Conservation (phyloP, 2,888 invertebrate genomes). For the Dicranocentrus wangi region DNA sequence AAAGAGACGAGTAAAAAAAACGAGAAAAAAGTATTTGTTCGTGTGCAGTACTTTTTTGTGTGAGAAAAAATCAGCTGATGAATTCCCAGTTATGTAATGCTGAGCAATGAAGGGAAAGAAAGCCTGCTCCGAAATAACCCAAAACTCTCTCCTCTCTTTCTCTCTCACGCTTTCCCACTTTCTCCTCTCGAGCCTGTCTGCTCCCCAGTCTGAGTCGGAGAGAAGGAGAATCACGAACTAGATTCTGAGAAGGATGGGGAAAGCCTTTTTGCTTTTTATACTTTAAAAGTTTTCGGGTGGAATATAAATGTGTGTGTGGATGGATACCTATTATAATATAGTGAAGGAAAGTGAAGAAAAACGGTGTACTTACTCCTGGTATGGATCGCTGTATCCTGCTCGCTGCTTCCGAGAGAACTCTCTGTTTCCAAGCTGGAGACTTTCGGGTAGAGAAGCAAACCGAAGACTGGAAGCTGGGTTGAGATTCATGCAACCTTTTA, state of each 20-base stretch:
- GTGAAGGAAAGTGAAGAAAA: too few relatives aligned
- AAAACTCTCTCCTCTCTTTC: conserved; percentile 5
- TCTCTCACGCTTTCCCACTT: neutral
- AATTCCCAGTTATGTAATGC: conserved; percentile 60
- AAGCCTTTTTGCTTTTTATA: conserved; percentile 53
- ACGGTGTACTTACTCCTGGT: neutral
- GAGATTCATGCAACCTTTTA: conserved; percentile 43
- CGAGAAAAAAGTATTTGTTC: too few relatives aligned
- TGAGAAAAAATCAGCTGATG: conserved; percentile 49
- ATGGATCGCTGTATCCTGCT: neutral
- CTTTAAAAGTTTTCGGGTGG: too few relatives aligned
- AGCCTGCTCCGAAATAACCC: neutral
- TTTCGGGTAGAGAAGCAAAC: neutral
- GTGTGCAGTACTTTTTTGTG: neutral
- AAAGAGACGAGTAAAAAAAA: too few relatives aligned
- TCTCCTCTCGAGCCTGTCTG: conserved; percentile 6
- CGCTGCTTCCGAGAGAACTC: conserved; percentile 9
- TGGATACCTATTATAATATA: too few relatives aligned
- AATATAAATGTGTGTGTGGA: too few relatives aligned
- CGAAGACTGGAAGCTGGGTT: conserved; percentile 45
- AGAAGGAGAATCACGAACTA: conserved; percentile 54
- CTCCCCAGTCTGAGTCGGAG: conserved; percentile 30
- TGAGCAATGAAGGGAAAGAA: conserved; percentile 7
- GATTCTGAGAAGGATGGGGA: conserved; percentile 56
- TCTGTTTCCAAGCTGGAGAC: conserved; percentile 20